Conservation (phyloP, 2,888 invertebrate species). For the Cylloceria caligata region DNA sequence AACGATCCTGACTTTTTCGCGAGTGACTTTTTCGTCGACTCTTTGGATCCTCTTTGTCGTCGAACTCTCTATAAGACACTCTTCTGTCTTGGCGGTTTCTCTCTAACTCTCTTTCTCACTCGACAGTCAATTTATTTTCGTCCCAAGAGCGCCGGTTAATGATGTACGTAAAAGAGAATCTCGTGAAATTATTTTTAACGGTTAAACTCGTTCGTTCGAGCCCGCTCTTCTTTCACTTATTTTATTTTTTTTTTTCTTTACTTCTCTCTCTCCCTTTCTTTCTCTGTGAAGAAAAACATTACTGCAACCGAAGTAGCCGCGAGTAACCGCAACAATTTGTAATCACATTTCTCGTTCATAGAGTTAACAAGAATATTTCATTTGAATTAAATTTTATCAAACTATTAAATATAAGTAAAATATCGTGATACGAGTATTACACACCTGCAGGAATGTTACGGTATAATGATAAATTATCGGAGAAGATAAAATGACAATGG, state of each 20-base stretch:
- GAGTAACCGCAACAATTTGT: background rate
- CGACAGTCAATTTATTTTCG: slow-evolving; percentile 74
- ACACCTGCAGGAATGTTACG: slow-evolving; percentile 58
- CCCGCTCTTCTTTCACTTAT: slow-evolving; percentile 21
- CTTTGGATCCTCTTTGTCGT: slow-evolving; percentile 66
- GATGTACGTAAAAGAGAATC: slow-evolving; percentile 71
- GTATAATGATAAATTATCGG: slow-evolving; percentile 57
- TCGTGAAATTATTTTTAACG: slow-evolving; percentile 68
- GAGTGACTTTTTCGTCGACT: slow-evolving; percentile 23
- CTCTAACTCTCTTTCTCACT: slow-evolving; percentile 31
- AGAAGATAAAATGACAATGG: slow-evolving; percentile 50
- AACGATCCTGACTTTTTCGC: slow-evolving; percentile 43
- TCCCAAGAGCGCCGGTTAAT: slow-evolving; percentile 72
- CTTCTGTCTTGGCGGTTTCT: slow-evolving; percentile 50
- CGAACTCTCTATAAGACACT: slow-evolving; percentile 39
- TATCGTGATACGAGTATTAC: slow-evolving; percentile 5
- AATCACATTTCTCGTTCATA: background rate
- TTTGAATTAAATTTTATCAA: background rate
- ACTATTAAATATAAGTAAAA: background rate
- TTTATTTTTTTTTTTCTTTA: background rate
- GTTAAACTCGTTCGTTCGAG: slow-evolving; percentile 5
- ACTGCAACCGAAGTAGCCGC: slow-evolving; percentile 4
- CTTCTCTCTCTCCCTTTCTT: too few species aligned
- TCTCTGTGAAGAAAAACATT: slow-evolving; percentile 7
- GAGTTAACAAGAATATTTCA: background rate